phyloP scores from a whole-genome alignment of 2,797 vertebrate genomes.

The Coilia nasus region DNA sequence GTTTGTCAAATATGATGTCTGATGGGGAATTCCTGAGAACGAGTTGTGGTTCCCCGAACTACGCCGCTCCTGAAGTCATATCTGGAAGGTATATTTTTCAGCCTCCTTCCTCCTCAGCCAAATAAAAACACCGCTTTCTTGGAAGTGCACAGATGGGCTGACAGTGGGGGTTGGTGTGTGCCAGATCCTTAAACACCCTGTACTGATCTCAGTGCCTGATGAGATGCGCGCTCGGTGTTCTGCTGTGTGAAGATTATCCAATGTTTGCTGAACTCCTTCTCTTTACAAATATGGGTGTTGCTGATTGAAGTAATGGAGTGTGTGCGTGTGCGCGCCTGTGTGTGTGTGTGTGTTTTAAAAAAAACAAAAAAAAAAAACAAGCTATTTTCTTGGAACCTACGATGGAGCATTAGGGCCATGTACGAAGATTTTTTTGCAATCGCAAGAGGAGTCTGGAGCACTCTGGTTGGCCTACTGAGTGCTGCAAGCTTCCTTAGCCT shows the following conservation, averaged over 20 bases:
- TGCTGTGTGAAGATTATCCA: neutral
- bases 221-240: neutral
- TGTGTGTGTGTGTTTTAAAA: too few species aligned
- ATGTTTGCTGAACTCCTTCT: neutral
- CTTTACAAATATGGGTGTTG: neutral
- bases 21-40: conserved; percentile 98
- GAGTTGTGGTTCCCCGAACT: conserved; percentile 98
- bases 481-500: too few species aligned
- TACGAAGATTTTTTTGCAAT: too few species aligned
- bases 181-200: neutral
- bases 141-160: conserved; percentile 3
- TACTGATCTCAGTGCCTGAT: neutral
- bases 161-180: neutral
- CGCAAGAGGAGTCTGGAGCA: too few species aligned
- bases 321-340: too few species aligned
- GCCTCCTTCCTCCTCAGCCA: neutral
- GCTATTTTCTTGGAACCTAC: too few species aligned
- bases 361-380: too few species aligned
- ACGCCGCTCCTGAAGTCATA: conserved; percentile 98
- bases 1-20: conserved; percentile 99
- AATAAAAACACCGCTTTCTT: neutral
- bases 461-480: too few species aligned
- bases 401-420: too few species aligned
- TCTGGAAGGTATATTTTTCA: conserved; percentile 87
- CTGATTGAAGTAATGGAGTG: too few species aligned